Conservation (phyloP, 2,888 invertebrate genomes). For the Panzeria rudis region DNA sequence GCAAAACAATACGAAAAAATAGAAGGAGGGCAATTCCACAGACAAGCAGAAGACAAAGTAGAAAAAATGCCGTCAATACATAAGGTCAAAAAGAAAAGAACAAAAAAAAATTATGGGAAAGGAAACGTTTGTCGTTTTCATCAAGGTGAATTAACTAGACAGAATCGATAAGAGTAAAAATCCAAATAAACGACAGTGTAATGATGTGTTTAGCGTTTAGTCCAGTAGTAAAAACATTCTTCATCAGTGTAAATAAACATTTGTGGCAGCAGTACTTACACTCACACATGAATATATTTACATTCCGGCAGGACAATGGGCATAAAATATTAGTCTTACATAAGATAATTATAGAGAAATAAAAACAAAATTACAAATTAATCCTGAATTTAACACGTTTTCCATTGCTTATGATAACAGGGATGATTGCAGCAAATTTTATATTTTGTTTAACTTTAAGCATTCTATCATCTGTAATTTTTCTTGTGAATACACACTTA, state of each 20-base stretch:
- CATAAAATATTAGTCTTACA: constrained; percentile 53
- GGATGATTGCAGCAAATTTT: constrained; percentile 1
- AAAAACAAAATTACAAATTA: constrained; percentile 78
- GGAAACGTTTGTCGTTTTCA: constrained; percentile 72
- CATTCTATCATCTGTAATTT: neutral
- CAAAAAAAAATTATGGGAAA: constrained; percentile 58
- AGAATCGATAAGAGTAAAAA: constrained; percentile 73
- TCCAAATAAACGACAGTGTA: constrained; percentile 55
- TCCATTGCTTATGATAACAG: neutral
- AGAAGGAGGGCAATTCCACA: constrained; percentile 54
- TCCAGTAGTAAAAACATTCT: constrained; percentile 31
- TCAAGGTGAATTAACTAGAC: constrained; percentile 80
- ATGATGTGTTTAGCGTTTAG: constrained; percentile 60
- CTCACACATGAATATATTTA: constrained; percentile 72
- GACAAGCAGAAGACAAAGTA: constrained; percentile 70
- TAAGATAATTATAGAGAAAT: constrained; percentile 72
- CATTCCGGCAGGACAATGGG: neutral
- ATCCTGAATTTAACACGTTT: constrained; percentile 75
- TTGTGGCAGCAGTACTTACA: constrained; percentile 18
- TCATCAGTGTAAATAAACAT: constrained; percentile 29
- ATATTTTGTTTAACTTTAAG: constrained; percentile 32
- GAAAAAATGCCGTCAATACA: constrained; percentile 45
- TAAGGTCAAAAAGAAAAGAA: constrained; percentile 42
- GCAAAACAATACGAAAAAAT: constrained; percentile 40
- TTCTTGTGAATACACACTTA: neutral